Evolutionary conservation across 2,113 vertebrate species (phyloP), one percentile per base, ranked within the genome.

Genomic region (Neodon shergylaensis): DNA sequence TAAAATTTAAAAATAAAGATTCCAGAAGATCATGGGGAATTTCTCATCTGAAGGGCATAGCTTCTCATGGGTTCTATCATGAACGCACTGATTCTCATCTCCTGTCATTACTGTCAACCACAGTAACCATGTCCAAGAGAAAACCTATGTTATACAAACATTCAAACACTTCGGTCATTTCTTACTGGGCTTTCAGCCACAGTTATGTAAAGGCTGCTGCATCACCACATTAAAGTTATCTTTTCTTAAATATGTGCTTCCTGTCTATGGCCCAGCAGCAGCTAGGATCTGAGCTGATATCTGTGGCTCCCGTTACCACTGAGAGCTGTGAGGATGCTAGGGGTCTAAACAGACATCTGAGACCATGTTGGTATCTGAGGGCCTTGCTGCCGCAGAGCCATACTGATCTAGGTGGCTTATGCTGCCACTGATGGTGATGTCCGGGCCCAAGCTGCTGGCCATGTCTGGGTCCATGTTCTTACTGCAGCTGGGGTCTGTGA

Each of bases 231-330:
- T 77, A 78, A 91, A 13, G 10, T 78, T 85, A 54, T 49, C 39
- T 82, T 42, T 91, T 74, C 74, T 95, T n/a, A 2, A 83, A 94
- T 87, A 66, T 61, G 70, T 73, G 70, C 72, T 82, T 93, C 42
- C 82, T 66, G 26, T 42, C 61, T 11, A 42, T 39, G 70, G 70
- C 19, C 3, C n/a, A 39, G n/a, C 70, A 72, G 17, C 70, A 73
- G 36, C 36, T n/a, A 10, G 19, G 19, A n/a, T 73, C 70, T 72
- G 36, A 73, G n/a, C 10, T 73, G n/a, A 39, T 22, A 10, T 73
- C n/a, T 21, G n/a, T 22, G n/a, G 17, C 17, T 72, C 17, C 17
- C 9, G 8, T 72, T 72, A 72, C 17, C 17, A 72, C 3, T n/a
- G 19, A 72, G 70, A 19, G 36, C 70, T 72, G 36, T n/a, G 70